Percentiles rank a stretch among this genome's conserved stretches.
Conservation (phyloP, 1,140 invertebrate species). For the Caenorhabditis brenneri region DNA sequence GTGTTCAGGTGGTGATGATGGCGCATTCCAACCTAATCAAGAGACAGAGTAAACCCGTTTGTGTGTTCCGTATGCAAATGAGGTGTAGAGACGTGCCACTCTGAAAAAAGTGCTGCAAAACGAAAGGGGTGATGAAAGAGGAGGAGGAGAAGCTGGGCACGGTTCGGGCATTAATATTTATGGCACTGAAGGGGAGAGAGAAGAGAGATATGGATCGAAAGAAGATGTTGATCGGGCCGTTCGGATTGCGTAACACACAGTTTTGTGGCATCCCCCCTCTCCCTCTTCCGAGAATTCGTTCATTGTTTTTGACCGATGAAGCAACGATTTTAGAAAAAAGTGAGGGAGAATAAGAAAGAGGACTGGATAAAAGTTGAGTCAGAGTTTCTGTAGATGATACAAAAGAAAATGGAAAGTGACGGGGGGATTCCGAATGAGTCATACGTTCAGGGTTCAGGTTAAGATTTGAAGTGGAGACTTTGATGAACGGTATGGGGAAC, state of each 20-base stretch:
- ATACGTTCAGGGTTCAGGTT: too few relatives aligned
- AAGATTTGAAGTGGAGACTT: too few relatives aligned
- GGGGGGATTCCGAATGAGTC: too few relatives aligned
- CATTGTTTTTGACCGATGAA: slow-evolving; percentile 9
- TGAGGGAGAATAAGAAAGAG: background rate
- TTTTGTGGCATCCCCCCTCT: background rate
- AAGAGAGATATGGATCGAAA: background rate
- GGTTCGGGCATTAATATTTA: slow-evolving; percentile 41
- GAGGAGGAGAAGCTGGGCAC: slow-evolving; percentile 9
- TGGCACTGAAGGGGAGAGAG: background rate
- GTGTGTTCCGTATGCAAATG: slow-evolving; percentile 34
- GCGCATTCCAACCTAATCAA: slow-evolving; percentile 29
- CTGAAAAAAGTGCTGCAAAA: background rate
- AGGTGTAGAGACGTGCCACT: slow-evolving; percentile 38
- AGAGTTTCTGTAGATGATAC: too few relatives aligned
- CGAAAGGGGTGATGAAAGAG: background rate
- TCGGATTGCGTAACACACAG: slow-evolving; percentile 33
- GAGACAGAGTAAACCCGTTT: slow-evolving; percentile 25
- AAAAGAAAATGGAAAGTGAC: too few relatives aligned
- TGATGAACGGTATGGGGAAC: too few relatives aligned
- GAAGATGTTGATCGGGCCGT: slow-evolving; percentile 25
- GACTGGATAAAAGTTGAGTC: background rate
- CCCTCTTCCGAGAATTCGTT: slow-evolving; percentile 6
- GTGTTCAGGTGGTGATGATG: background rate
- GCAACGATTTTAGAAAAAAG: background rate